A percentile compares a stretch with the other conserved stretches of the same genome.
Evolutionary conservation across 2,888 invertebrate genomes (phyloP).

Genomic region (Patella depressa): DNA sequence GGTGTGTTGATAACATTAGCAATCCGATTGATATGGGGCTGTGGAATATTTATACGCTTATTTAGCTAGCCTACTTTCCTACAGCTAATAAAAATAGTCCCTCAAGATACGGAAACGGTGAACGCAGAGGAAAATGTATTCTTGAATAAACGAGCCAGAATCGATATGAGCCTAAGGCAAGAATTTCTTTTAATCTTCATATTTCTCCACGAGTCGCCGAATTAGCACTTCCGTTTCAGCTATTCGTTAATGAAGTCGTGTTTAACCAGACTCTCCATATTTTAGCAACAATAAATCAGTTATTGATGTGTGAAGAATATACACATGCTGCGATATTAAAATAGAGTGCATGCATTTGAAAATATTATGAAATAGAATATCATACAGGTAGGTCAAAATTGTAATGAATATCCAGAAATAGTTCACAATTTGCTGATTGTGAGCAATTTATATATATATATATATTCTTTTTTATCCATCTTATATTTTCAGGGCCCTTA

Average conservation of each 20-base stretch:
- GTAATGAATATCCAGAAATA: too few species aligned
- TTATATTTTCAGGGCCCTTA: too few species aligned
- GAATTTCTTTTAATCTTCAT: too few species aligned
- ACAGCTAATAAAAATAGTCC: neutral
- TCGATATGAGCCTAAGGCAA: neutral
- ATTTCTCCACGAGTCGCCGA: neutral
- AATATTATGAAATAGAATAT: too few species aligned
- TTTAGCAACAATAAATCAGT: too few species aligned
- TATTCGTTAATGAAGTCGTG: neutral
- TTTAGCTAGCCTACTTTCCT: slow-evolving; percentile 4
- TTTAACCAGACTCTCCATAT: neutral
- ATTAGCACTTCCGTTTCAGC: slow-evolving; percentile 3
- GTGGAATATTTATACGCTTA: neutral
- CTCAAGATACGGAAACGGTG: neutral
- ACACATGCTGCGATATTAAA: too few species aligned
- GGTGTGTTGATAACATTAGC: neutral
- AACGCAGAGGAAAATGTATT: neutral
- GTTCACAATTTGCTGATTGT: too few species aligned
- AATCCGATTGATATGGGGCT: neutral
- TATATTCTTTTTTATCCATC: too few species aligned
- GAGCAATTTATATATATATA: too few species aligned
- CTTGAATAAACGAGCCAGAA: neutral
- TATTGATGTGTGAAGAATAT: too few species aligned
- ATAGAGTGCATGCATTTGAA: too few species aligned
- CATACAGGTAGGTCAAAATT: too few species aligned